Percentiles rank a stretch among this genome's conserved stretches.
Evolutionary conservation across 2,797 vertebrate species (phyloP).

Genomic region (Manis javanica): DNA sequence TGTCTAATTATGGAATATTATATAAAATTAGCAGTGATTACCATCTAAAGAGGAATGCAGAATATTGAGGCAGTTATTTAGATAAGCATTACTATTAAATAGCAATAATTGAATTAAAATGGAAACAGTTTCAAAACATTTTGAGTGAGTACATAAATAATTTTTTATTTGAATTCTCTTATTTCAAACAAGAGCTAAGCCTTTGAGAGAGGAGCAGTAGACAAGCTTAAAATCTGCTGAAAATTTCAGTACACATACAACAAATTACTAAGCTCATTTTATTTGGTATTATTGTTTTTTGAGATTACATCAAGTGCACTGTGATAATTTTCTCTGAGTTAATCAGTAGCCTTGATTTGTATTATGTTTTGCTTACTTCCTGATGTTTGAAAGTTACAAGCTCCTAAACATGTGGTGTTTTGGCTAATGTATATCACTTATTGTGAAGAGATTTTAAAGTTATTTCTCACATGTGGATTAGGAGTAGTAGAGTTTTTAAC

Average conservation of each 20-base stretch:
- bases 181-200: background rate
- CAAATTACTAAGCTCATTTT: conserved; percentile 13
- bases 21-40: conserved; percentile 23
- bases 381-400: conserved; percentile 6
- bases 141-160: background rate
- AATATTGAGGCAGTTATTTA: conserved; percentile 34
- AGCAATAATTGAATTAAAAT: conserved; percentile 8
- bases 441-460: background rate
- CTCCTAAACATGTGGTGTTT: background rate
- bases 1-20: conserved; percentile 11
- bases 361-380: conserved; percentile 9
- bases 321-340: conserved; percentile 17
- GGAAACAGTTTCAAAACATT: background rate
- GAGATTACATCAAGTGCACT: background rate
- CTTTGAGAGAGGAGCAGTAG: background rate
- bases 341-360: background rate
- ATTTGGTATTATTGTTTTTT: conserved; percentile 47
- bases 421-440: background rate
- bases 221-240: too few species aligned
- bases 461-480: conserved; percentile 4
- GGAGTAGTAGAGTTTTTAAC: conserved; percentile 16
- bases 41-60: conserved; percentile 33
- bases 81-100: conserved; percentile 11
- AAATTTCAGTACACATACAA: background rate
- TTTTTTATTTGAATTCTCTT: conserved; percentile 1